Base-by-base conservation (phyloP, 2,113 vertebrate genomes). In the Cygnus buccinator region DNA sequence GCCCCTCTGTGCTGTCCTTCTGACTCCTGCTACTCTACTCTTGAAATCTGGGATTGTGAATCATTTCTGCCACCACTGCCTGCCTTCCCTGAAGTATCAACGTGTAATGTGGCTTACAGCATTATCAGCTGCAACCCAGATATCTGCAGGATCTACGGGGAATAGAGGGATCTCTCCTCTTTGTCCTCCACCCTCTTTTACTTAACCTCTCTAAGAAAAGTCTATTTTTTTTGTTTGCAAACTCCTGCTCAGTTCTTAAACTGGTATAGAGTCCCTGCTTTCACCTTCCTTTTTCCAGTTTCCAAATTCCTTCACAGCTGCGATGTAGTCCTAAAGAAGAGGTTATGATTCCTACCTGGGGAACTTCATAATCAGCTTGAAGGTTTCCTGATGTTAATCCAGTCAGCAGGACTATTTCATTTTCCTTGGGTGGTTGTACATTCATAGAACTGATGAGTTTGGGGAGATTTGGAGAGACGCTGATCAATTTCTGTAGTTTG, bases 371-470 rank as follows among this genome's bases (percentile, higher is more conserved):
- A 84, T 98, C 98, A 2, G 96, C 90, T 84, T 98, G 98, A 89
- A 98, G 98, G 77, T 96, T 97, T 89, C 98, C 98, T 77, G 99
- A 97, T 44, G 98, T 92, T 97, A 99, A 97, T 79, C 99, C 99
- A 78, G 98, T 99, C 41, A 99, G 97, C 76, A 99, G 98, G 37
- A 99, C 97, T 93, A 99, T 98, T 97, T 99, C 99, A 84, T 99
- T 99, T 97, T 99, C 99, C 97, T 99, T 99, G 15, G 98, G 98
- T 74, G 99, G 98, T 88, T 99, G 98, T 70, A 99, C 97, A 0
- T 98, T 99, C 97, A 99, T 98, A 1, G 99, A 99, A 88, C 97
- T 98, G 95, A 99, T 98, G 70, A 99, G 98, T 95, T 98, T 99
- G 93, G 99, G 99, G 95, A 99, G 98, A 84, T 98, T 99, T 89